Evolutionary conservation across 2,113 vertebrate genomes (phyloP).

Genomic region (zebrafish (Danio rerio)): GRCz12tu NC_133196.1:6377501-6378000

Average conservation of each 20-base stretch:
- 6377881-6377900: constrained; percentile 13
- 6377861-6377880: constrained; percentile 17
- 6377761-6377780: neutral
- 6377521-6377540: too few relatives aligned
- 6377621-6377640: too few relatives aligned
- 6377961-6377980: too few relatives aligned
- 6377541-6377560: too few relatives aligned
- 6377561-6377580: too few relatives aligned
- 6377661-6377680: neutral
- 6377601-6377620: too few relatives aligned
- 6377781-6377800: neutral
- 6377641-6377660: too few relatives aligned
- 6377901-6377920: constrained; percentile 16
- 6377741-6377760: neutral
- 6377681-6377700: neutral
- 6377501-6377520: too few relatives aligned
- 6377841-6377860: constrained; percentile 35
- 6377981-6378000: neutral
- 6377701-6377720: neutral
- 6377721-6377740: neutral
- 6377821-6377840: constrained; percentile 38
- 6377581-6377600: too few relatives aligned
- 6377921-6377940: constrained; percentile 7
- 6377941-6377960: neutral
- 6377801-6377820: neutral